These are phyloP conservation scores for Corythornis vintsioides DNA, from an alignment of 2,113 vertebrate species.

Conservation along the genomic window DNA sequence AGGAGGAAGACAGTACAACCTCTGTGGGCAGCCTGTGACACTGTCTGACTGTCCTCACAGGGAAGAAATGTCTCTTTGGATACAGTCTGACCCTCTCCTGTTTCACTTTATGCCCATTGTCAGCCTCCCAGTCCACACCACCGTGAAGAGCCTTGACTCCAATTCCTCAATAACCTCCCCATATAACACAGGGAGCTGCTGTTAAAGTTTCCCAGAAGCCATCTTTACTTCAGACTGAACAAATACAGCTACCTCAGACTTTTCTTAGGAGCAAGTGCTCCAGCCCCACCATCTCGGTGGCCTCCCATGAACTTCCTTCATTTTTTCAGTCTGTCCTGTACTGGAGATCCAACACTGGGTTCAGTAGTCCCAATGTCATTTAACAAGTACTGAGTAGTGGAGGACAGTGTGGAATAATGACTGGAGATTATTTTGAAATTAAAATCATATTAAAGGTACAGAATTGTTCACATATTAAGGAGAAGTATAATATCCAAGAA, in stretches of 20 bases:
- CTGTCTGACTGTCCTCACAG: background rate
- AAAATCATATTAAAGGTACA: too few species aligned
- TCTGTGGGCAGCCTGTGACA: background rate
- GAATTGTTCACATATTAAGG: too few species aligned
- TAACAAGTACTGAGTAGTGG: background rate
- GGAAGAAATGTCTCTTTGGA: background rate
- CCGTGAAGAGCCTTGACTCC: background rate
- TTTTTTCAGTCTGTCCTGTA: background rate
- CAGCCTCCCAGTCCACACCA: background rate
- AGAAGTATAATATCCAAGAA: too few species aligned
- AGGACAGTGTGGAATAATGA: background rate
- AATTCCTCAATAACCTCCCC: background rate
- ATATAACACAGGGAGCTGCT: too few species aligned
- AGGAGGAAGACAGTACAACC: background rate
- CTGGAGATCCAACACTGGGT: background rate
- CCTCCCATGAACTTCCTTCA: background rate
- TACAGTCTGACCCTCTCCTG: background rate
- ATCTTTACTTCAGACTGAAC: background rate
- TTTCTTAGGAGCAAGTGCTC: background rate
- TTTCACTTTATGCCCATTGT: background rate
- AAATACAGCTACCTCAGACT: background rate
- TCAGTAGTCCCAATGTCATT: background rate
- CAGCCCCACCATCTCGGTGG: background rate
- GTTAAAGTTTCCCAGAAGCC: background rate
- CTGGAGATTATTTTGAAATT: too few species aligned